Evolutionary conservation across 2,888 invertebrate genomes (phyloP).

Genomic region (Tetrapedia diversipes): DNA sequence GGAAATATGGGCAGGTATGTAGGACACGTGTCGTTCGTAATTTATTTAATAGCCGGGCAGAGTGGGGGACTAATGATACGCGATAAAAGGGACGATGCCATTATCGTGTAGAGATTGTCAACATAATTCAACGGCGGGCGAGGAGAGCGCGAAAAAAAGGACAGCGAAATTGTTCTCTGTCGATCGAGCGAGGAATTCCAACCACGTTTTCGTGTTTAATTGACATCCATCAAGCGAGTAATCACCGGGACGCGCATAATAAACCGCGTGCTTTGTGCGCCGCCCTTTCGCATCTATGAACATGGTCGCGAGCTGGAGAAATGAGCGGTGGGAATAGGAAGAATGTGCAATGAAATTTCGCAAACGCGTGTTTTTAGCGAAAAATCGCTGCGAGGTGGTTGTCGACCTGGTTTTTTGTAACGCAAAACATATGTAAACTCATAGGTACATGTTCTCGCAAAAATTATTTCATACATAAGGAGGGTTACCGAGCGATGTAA

Average conservation of each 20-base stretch:
- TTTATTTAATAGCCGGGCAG: conserved; percentile 34
- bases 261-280: conserved; percentile 32
- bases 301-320: conserved; percentile 4
- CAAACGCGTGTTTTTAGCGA: background rate
- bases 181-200: conserved; percentile 47
- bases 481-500: no score
- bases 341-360: conserved; percentile 1
- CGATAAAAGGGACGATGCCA: conserved; percentile 44
- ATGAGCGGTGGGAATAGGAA: conserved; percentile 6
- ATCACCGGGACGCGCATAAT: conserved; percentile 55
- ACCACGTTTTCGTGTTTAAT: conserved; percentile 58
- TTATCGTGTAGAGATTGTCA: conserved; percentile 34
- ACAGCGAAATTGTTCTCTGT: conserved; percentile 37
- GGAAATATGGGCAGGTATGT: background rate
- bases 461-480: no score
- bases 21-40: conserved; percentile 40
- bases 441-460: no score
- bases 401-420: background rate
- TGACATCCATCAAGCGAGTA: conserved; percentile 55
- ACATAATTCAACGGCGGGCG: conserved; percentile 47
- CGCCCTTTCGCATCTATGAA: conserved; percentile 16
- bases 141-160: background rate
- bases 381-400: background rate
- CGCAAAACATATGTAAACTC: no score
- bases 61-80: conserved; percentile 31